These are phyloP conservation scores for Phaethornis superciliosus DNA, from an alignment of 2,113 vertebrate genomes.

Conservation along the genomic window DNA sequence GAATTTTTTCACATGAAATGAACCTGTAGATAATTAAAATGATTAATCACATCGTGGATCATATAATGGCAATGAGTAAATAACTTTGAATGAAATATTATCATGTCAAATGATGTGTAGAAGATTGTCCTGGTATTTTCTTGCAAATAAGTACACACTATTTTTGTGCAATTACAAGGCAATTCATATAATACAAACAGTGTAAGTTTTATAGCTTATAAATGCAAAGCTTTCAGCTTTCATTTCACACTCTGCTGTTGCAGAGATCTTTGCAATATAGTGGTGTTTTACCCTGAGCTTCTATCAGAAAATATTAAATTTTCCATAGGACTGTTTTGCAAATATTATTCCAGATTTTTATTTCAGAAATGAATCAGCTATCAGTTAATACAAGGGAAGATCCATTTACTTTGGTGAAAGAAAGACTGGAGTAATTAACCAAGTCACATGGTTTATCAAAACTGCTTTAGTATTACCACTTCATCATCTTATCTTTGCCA, in stretches of 20 bases:
- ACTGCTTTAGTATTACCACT: neutral
- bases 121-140: neutral
- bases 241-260: neutral
- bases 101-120: neutral
- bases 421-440: neutral
- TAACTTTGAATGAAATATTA: neutral
- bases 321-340: neutral
- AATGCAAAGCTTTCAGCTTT: neutral
- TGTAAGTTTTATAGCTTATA: neutral
- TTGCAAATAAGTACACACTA: neutral
- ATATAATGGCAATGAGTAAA: neutral
- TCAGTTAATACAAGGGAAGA: neutral
- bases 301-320: neutral
- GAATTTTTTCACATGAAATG: neutral
- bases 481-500: neutral
- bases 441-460: neutral
- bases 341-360: neutral
- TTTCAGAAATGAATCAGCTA: neutral
- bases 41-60: neutral
- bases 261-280: neutral
- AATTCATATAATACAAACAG: neutral
- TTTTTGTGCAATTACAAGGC: neutral
- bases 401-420: neutral
- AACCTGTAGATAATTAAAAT: neutral
- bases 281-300: neutral